These are phyloP conservation scores for Pristionchus arcanus DNA, from an alignment of 2,888 invertebrate genomes.

Conservation along the genomic window DNA sequence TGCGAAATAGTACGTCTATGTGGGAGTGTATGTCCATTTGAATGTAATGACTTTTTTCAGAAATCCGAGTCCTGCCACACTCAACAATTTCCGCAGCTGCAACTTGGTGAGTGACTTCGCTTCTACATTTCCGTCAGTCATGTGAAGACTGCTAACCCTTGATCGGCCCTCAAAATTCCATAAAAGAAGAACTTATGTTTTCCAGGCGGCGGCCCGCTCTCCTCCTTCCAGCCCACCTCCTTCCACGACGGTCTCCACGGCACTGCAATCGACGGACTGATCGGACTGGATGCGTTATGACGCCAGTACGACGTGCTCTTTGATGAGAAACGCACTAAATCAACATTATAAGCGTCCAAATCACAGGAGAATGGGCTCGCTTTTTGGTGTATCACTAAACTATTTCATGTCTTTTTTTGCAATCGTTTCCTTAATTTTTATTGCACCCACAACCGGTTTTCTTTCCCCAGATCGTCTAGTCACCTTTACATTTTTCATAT, in stretches of 20 bases:
- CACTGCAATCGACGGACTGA: background rate
- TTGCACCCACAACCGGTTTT: background rate
- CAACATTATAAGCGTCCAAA: background rate
- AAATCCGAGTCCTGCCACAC: background rate
- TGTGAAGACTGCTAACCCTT: too few relatives aligned
- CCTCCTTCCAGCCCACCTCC: background rate
- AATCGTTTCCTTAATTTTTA: background rate
- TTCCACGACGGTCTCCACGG: background rate
- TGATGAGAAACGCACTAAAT: background rate
- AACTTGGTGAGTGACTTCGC: background rate
- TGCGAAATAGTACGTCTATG: background rate
- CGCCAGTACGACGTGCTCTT: background rate
- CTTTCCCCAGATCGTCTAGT: background rate
- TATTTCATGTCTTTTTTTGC: too few relatives aligned
- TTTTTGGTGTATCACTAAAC: too few relatives aligned
- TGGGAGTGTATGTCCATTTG: background rate
- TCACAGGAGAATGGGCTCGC: too few relatives aligned
- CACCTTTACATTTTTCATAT: background rate
- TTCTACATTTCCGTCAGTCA: too few relatives aligned
- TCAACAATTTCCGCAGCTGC: background rate
- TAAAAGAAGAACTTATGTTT: too few relatives aligned
- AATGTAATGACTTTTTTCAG: background rate
- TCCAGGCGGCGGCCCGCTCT: background rate
- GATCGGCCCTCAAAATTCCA: too few relatives aligned
- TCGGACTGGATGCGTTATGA: slow-evolving; percentile 4